Evolutionary conservation across 1,140 invertebrate species (phyloP).

Genomic region (Nomia melanderi): DNA sequence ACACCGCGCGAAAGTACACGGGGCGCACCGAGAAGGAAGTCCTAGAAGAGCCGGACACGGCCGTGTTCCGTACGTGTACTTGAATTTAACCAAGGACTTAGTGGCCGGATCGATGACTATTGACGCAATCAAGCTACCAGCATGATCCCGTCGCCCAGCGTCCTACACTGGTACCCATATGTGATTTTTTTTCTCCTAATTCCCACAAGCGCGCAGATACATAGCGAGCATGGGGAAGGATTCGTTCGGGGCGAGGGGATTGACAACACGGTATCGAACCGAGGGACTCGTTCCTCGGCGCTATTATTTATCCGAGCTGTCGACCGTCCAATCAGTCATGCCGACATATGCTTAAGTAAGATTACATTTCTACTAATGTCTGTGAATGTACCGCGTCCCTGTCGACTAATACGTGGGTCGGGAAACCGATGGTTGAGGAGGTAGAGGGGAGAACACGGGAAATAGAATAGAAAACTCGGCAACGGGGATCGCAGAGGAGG

Average conservation of each 20-base stretch:
- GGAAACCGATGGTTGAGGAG: slow-evolving; percentile 6
- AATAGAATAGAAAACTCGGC: slow-evolving; percentile 41
- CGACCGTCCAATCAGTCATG: slow-evolving; percentile 73
- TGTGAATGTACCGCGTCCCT: slow-evolving; percentile 48
- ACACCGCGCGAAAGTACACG: slow-evolving; percentile 53
- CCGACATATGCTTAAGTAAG: slow-evolving; percentile 78
- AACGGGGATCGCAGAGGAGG: slow-evolving; percentile 5
- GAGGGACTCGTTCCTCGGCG: slow-evolving; percentile 43
- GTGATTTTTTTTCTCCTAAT: slow-evolving; percentile 72
- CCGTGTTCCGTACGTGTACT: slow-evolving; percentile 59
- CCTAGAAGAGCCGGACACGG: slow-evolving; percentile 28
- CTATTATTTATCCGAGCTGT: slow-evolving; percentile 73
- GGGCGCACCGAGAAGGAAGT: slow-evolving; percentile 42
- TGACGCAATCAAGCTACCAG: slow-evolving; percentile 68
- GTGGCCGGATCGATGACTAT: slow-evolving; percentile 64
- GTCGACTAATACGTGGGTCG: slow-evolving; percentile 68
- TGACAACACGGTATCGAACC: slow-evolving; percentile 25
- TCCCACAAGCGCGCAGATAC: slow-evolving; percentile 60
- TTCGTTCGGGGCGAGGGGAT: slow-evolving; percentile 30
- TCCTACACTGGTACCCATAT: slow-evolving; percentile 64
- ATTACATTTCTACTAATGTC: slow-evolving; percentile 77
- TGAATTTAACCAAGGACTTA: slow-evolving; percentile 66
- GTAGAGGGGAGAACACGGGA: background rate
- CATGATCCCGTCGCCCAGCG: slow-evolving; percentile 48
- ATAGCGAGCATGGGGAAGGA: background rate